Percentiles rank a stretch among this genome's conserved stretches.
phyloP scores from a whole-genome alignment of 2,797 vertebrate genomes.

The Gymnothorax reevesii region DNA sequence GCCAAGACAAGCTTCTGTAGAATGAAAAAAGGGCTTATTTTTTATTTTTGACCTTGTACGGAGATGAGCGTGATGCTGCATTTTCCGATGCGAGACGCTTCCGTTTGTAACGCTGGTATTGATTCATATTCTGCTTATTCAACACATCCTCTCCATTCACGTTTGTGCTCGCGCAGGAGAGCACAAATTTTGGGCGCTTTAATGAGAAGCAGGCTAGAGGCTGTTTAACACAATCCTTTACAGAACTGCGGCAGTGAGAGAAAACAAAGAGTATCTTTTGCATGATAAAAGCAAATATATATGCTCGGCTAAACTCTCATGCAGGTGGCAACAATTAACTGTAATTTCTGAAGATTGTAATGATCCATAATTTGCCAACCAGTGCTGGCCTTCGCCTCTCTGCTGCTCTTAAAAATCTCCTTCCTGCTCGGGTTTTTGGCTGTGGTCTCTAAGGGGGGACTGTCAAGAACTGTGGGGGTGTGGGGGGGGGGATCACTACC shows the following conservation, averaged over 20 bases:
- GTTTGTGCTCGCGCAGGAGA: not conserved
- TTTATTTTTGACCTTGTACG: not conserved
- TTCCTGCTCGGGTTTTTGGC: conserved; percentile 57
- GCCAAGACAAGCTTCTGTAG: not conserved
- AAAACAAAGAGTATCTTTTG: conserved; percentile 46
- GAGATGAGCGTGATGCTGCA: not conserved
- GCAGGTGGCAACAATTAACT: conserved; percentile 90
- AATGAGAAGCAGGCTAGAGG: not conserved
- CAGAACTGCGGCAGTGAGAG: not conserved
- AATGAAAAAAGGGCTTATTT: not conserved
- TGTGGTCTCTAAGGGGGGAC: conserved; percentile 63
- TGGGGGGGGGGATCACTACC: conserved; percentile 43
- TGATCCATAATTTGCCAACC: conserved; percentile 82
- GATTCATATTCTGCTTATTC: not conserved
- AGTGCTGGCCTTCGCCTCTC: conserved; percentile 24
- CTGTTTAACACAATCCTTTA: not conserved
- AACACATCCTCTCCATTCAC: not conserved
- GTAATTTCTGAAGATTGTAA: conserved; percentile 84
- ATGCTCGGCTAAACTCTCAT: conserved; percentile 76
- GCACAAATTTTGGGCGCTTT: not conserved
- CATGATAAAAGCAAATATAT: conserved; percentile 74
- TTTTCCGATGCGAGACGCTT: not conserved
- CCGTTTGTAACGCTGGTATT: not conserved
- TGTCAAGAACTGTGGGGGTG: conserved; percentile 49
- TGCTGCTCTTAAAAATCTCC: conserved; percentile 53